Evolutionary conservation across 2,113 vertebrate genomes (phyloP).

Genomic region (Amazona vittata): DNA sequence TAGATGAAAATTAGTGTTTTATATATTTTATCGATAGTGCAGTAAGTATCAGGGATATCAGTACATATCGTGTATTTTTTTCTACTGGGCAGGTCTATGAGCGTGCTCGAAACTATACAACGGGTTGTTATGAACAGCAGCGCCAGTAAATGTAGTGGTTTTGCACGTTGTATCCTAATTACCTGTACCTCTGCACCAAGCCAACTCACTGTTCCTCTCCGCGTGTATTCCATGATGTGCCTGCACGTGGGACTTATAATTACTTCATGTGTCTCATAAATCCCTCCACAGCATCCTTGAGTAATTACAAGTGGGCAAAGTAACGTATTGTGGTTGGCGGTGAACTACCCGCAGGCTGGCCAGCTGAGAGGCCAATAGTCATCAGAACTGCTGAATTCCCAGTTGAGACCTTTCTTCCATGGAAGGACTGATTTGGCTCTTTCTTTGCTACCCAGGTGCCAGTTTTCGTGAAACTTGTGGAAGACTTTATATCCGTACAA

Average conservation of each 20-base stretch:
- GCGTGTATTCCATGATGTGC: neutral
- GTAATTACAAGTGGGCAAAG: slow-evolving; percentile 21
- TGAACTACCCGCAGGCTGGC: neutral
- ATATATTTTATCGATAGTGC: neutral
- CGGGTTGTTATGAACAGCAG: neutral
- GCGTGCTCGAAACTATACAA: neutral
- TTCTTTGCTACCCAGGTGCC: neutral
- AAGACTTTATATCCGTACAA: neutral
- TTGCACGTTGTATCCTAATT: neutral
- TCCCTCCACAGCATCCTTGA: slow-evolving; percentile 25
- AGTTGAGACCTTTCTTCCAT: neutral
- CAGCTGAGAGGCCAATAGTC: neutral
- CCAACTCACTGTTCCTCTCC: neutral
- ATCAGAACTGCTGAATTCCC: neutral
- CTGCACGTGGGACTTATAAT: neutral
- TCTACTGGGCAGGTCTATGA: neutral
- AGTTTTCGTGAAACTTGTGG: neutral
- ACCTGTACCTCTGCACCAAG: neutral
- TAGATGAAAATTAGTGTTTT: neutral
- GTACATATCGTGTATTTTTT: neutral
- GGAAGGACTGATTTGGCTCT: neutral
- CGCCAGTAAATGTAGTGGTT: neutral
- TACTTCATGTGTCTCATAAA: slow-evolving; percentile 40
- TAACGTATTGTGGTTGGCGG: neutral
- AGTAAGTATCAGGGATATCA: neutral